Percentiles rank a stretch among this genome's conserved stretches.
Conservation (phyloP, 2,888 invertebrate species). For the Megaustenia siamemsis region DNA sequence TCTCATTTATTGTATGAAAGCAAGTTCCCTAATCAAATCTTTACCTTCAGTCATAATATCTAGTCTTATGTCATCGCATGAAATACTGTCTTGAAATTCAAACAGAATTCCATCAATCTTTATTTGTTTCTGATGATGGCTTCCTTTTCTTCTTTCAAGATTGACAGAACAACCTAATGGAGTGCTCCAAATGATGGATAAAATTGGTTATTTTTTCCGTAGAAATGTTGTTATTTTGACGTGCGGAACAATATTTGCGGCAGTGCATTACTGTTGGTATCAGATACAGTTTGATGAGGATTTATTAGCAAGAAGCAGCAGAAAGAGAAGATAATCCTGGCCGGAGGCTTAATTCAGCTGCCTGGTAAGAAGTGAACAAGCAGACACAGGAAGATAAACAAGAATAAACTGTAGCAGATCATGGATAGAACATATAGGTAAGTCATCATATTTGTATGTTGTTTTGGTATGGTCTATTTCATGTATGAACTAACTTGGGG, state of each 20-base stretch:
- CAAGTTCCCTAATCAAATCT: too few relatives aligned
- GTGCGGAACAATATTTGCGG: constrained; percentile 47
- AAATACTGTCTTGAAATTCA: too few relatives aligned
- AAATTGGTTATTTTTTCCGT: constrained; percentile 24
- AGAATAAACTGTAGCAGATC: too few relatives aligned
- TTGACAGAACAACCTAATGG: not conserved
- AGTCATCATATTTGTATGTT: too few relatives aligned
- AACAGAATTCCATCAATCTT: too few relatives aligned
- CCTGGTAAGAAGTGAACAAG: not conserved
- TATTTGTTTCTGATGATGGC: not conserved
- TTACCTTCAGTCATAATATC: too few relatives aligned
- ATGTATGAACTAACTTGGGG: too few relatives aligned
- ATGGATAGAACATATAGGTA: too few relatives aligned
- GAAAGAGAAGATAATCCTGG: constrained; percentile 13
- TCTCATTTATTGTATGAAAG: too few relatives aligned
- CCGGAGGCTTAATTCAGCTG: not conserved
- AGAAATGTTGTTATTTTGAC: constrained; percentile 31
- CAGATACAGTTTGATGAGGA: constrained; percentile 55
- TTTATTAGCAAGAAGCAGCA: constrained; percentile 51
- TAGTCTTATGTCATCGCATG: not conserved
- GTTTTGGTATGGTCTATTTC: too few relatives aligned
- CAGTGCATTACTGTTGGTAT: constrained; percentile 58
- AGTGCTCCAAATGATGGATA: constrained; percentile 33
- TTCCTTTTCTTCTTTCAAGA: not conserved
- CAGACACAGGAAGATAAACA: not conserved